Evolutionary conservation across 2,113 vertebrate genomes (phyloP), one percentile per base, ranked within the genome.

Genomic region (Lamprologus speciosus): DNA sequence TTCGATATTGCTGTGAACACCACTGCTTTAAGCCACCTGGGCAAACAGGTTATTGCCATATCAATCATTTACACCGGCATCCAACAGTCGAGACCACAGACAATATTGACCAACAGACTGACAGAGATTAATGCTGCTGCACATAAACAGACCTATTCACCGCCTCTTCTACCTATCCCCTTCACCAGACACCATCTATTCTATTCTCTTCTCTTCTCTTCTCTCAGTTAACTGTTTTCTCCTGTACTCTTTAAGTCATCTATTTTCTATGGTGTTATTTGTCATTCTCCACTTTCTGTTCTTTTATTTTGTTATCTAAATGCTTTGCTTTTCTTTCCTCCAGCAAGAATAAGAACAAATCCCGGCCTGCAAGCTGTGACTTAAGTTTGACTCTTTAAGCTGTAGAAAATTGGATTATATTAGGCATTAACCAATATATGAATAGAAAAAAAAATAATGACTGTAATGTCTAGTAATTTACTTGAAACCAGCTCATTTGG

Each of bases 1-100:
- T 94, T 93, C 87, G 79, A 93, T 95, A 93, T 89, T 83, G 86
- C 84, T 9, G 16, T 83, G 84, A 89, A 87, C 80, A 93, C 83
- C 91, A 85, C 16, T 89, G 84, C 89, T 91, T 95, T 89, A 85
- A 93, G 87, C 91, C 94, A 95, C 92, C 89, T 92, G 91, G 92
- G 92, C 88, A 94, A 95, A 93, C 93, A 93, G 92, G 93, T 94
- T 95, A 95, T 94, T 95, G 93, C 95, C 88, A 92, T 94, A 96
- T 95, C 95, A 95, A 94, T 95, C 95, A 94, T 94, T 91, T 91
- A 93, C 73, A 90, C 58, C 80, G 84, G 92, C 92, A 92, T 78
- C 88, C 85, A 87, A 80, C 84, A 79, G 91, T 90, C 8, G 83
- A 83, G 88, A 93, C 88, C 90, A 90, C 87, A 95, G 93, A 95